These are phyloP conservation scores for Protodeltote pygarga DNA, from an alignment of 2,888 invertebrate genomes.

Conservation along the genomic window DNA sequence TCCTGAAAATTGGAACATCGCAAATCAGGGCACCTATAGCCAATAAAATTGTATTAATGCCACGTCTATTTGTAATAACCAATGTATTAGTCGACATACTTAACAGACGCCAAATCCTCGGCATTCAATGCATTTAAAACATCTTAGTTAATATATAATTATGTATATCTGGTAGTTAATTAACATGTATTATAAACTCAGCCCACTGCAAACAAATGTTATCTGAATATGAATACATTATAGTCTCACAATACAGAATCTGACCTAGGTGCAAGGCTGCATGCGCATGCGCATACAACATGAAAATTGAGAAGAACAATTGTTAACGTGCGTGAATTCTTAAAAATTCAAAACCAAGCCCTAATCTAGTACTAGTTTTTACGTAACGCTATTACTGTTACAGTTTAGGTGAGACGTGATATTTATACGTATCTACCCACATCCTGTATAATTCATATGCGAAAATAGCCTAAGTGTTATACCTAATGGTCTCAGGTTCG, in stretches of 20 bases:
- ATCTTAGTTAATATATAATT: too few species aligned
- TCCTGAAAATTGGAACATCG: conserved; percentile 15
- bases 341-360: too few species aligned
- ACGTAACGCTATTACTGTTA: too few species aligned
- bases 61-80: conserved; percentile 14
- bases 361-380: too few species aligned
- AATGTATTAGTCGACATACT: conserved; percentile 20
- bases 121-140: too few species aligned
- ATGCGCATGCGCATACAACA: background rate
- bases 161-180: conserved; percentile 28
- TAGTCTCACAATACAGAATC: conserved; percentile 12
- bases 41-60: conserved; percentile 29
- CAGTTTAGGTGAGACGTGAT: too few species aligned
- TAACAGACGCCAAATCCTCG: conserved; percentile 21
- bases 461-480: too few species aligned
- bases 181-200: conserved; percentile 19
- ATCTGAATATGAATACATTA: conserved; percentile 30
- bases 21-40: conserved; percentile 12
- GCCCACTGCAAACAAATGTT: conserved; percentile 34
- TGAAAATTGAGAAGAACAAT: too few species aligned
- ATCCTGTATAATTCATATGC: too few species aligned
- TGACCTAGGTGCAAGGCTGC: conserved; percentile 27
- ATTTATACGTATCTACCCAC: too few species aligned
- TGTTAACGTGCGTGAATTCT: too few species aligned
- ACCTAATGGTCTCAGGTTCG: too few species aligned